Percentiles rank a stretch among this genome's conserved stretches.
Evolutionary conservation across 2,888 invertebrate species (phyloP).

Genomic region (Thera obeliscata): DNA sequence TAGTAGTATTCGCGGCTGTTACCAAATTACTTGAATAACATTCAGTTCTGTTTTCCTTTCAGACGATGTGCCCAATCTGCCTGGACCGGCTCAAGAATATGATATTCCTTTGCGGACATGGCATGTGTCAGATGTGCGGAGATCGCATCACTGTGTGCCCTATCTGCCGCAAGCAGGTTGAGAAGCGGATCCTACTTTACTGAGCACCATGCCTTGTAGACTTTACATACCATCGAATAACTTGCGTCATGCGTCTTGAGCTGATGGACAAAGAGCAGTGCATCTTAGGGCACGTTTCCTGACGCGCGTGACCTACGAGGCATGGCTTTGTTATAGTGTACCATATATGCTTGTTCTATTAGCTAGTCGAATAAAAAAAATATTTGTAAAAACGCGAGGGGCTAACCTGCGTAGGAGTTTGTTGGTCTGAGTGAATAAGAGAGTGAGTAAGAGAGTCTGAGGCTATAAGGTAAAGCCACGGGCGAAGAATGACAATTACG

Average conservation of each 20-base stretch:
- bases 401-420: no score
- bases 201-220: slow-evolving; percentile 40
- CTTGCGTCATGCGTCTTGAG: background rate
- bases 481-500: no score
- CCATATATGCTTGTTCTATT: no score
- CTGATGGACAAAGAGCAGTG: no score
- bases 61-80: slow-evolving; percentile 99
- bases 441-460: no score
- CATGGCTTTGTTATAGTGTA: no score
- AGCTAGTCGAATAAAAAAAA: no score
- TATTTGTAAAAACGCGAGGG: no score
- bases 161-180: slow-evolving; percentile 98
- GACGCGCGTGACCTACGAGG: no score
- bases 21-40: background rate
- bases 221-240: background rate
- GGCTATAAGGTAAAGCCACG: no score
- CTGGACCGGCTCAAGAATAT: slow-evolving; percentile 98
- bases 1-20: background rate
- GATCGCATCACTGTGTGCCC: slow-evolving; percentile 99
- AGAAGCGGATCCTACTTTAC: slow-evolving; percentile 97
- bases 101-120: slow-evolving; percentile 99
- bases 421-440: no score
- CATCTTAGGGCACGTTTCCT: no score
- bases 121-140: slow-evolving; percentile 99
- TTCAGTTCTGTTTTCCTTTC: slow-evolving; percentile 42